These are phyloP conservation scores for zebrafish (Danio rerio) DNA, from an alignment of 2,113 vertebrate genomes.

Conservation along the genomic window GRCz12tu NC_133189.1:55044501-55045000, in stretches of 20 bases:
- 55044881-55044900: neutral
- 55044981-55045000: too few relatives aligned
- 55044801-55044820: too few relatives aligned
- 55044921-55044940: too few relatives aligned
- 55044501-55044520: neutral
- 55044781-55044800: neutral
- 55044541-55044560: neutral
- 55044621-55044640: slow-evolving; percentile 9
- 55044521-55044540: slow-evolving; percentile 11
- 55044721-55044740: neutral
- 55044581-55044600: neutral
- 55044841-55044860: neutral
- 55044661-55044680: neutral
- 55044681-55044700: slow-evolving; percentile 2
- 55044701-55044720: slow-evolving; percentile 14
- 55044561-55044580: neutral
- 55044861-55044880: neutral
- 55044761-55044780: neutral
- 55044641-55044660: neutral
- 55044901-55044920: too few relatives aligned
- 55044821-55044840: neutral
- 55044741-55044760: neutral
- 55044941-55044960: too few relatives aligned
- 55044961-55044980: too few relatives aligned
- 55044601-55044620: neutral